These are phyloP conservation scores for Cylindroiulus punctatus DNA, from an alignment of 2,888 invertebrate species.

Conservation along the genomic window DNA sequence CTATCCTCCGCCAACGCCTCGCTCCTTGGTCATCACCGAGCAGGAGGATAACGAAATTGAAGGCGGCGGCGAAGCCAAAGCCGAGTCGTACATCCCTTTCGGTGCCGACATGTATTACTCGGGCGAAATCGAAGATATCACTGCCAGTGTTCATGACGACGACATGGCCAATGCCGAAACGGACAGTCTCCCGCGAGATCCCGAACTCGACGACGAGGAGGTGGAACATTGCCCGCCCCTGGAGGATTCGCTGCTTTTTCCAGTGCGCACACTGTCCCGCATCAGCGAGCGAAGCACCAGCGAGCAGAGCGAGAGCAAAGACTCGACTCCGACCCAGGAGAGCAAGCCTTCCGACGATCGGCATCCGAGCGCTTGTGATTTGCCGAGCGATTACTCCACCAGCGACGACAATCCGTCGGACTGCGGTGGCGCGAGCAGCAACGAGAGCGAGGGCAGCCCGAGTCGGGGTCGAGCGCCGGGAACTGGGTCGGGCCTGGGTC, in stretches of 20 bases:
- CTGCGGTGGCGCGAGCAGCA: constrained; percentile 47
- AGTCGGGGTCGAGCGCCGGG: constrained; percentile 30
- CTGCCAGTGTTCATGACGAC: background rate
- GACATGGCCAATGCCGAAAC: constrained; percentile 51
- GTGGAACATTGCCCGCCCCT: constrained; percentile 36
- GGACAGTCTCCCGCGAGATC: constrained; percentile 50
- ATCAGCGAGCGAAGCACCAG: constrained; percentile 58
- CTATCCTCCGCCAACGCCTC: background rate
- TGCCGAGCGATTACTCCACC: constrained; percentile 57
- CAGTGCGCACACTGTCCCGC: constrained; percentile 58
- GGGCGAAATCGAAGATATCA: constrained; percentile 49
- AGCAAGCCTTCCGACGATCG: constrained; percentile 56
- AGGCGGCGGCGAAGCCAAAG: constrained; percentile 40
- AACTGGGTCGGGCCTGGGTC: constrained; percentile 46
- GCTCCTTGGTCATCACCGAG: constrained; percentile 32
- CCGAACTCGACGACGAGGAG: constrained; percentile 56
- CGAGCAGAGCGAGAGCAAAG: constrained; percentile 56
- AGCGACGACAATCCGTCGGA: constrained; percentile 55
- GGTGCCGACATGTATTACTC: constrained; percentile 39
- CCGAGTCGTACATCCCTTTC: constrained; percentile 47
- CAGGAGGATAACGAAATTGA: constrained; percentile 37
- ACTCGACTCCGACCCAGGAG: constrained; percentile 56
- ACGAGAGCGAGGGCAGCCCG: constrained; percentile 54
- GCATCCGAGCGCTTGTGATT: constrained; percentile 44
- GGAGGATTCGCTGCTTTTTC: constrained; percentile 56